These are phyloP conservation scores for Drosophila sulfurigaster DNA, from an alignment of 1,140 invertebrate species.

Conservation along the genomic window DNA sequence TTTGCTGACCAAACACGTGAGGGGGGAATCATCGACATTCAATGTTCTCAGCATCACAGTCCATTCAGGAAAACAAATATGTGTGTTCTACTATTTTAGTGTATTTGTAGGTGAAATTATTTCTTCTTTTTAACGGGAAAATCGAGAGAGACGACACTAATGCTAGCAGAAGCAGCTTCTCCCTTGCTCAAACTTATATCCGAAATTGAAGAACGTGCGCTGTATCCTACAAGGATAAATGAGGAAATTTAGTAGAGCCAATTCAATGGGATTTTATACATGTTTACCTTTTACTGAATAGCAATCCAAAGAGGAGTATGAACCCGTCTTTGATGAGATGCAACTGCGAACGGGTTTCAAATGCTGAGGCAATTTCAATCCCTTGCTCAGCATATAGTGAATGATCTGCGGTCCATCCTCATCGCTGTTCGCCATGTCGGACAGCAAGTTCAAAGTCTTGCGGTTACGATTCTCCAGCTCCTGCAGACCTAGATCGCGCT, in stretches of 20 bases:
- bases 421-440: conserved; percentile 75
- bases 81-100: background rate
- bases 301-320: conserved; percentile 58
- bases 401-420: conserved; percentile 71
- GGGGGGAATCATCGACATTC: conserved; percentile 5
- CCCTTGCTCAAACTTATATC: conserved; percentile 54
- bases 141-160: conserved; percentile 72
- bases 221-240: conserved; percentile 17
- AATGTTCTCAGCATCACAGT: background rate
- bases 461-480: conserved; percentile 83
- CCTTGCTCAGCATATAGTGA: conserved; percentile 65
- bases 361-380: conserved; percentile 73
- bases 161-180: conserved; percentile 31
- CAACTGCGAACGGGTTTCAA: conserved; percentile 66
- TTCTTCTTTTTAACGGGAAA: conserved; percentile 56
- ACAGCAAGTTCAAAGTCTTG: conserved; percentile 79
- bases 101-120: conserved; percentile 25
- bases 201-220: conserved; percentile 58
- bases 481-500: conserved; percentile 79
- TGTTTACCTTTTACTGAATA: conserved; percentile 49
- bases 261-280: background rate
- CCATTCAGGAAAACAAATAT: background rate
- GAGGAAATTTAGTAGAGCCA: background rate
- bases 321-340: conserved; percentile 61
- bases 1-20: conserved; percentile 53